Evolutionary conservation across 2,888 invertebrate genomes (phyloP).

Genomic region (Encarsia formosa): DNA sequence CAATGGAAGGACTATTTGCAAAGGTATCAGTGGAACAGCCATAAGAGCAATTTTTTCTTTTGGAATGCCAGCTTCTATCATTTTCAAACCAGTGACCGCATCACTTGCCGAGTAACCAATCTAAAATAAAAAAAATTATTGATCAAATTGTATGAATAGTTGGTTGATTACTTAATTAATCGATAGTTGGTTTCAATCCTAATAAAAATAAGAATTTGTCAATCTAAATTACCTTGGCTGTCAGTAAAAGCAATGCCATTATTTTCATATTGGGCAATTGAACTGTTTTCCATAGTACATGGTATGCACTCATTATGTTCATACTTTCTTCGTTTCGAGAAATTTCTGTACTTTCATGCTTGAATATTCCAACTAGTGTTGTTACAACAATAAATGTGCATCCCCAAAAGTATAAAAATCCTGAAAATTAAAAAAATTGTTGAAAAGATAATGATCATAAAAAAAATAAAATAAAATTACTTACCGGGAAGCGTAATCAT

Average conservation of each 20-base stretch:
- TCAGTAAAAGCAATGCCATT: conserved; percentile 76
- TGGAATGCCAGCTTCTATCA: conserved; percentile 94
- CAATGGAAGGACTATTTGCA: conserved; percentile 89
- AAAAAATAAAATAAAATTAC: conserved; percentile 7
- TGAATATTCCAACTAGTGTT: conserved; percentile 83
- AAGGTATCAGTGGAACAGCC: conserved; percentile 88
- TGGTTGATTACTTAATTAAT: background rate
- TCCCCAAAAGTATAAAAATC: conserved; percentile 94
- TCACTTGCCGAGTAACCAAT: conserved; percentile 95
- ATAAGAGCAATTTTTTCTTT: conserved; percentile 91
- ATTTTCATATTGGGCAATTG: conserved; percentile 76
- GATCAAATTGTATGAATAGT: too few relatives aligned
- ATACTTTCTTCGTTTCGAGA: conserved; percentile 47
- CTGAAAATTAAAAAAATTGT: conserved; percentile 47
- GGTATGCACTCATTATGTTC: conserved; percentile 72
- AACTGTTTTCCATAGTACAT: conserved; percentile 76
- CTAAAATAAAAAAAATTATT: conserved; percentile 56
- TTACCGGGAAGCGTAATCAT: conserved; percentile 63
- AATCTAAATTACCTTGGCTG: conserved; percentile 69
- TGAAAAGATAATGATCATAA: background rate
- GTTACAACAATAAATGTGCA: conserved; percentile 86
- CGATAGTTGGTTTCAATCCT: conserved; percentile 1
- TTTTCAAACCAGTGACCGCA: conserved; percentile 88
- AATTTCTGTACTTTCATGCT: conserved; percentile 63
- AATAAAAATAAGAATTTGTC: background rate